phyloP scores from a whole-genome alignment of 2,113 vertebrate species.

The Lagopus muta region DNA sequence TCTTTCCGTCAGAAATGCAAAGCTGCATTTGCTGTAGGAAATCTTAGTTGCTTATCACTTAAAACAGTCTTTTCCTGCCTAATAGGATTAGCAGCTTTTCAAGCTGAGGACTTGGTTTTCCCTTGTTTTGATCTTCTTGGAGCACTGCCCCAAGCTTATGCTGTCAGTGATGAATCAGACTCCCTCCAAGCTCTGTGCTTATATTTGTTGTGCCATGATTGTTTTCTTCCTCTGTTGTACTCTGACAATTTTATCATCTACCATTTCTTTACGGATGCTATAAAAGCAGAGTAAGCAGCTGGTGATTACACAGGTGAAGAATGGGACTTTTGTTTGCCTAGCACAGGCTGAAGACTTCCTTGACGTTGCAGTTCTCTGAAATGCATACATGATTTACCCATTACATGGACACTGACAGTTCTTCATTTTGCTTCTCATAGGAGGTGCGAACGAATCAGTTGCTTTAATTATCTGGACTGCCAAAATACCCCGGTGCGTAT shows the following conservation, averaged over 20 bases:
- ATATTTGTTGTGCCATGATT: not conserved
- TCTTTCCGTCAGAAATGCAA: not conserved
- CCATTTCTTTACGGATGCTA: not conserved
- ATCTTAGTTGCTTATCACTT: not conserved
- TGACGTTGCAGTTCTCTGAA: not conserved
- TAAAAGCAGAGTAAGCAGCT: not conserved
- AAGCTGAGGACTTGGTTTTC: not conserved
- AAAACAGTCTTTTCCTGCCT: not conserved
- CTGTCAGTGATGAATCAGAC: not conserved
- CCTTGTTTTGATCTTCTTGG: not conserved
- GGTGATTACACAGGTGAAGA: not conserved
- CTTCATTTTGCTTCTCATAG: slow-evolving; percentile 65
- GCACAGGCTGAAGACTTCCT: not conserved
- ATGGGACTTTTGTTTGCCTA: not conserved
- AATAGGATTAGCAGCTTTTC: not conserved
- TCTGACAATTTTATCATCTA: not conserved
- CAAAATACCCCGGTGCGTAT: slow-evolving; percentile 86
- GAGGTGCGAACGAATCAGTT: slow-evolving; percentile 87
- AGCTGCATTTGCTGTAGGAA: not conserved
- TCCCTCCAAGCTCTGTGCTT: not conserved
- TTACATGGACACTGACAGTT: not conserved
- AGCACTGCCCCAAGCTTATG: not conserved
- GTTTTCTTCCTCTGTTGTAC: not conserved
- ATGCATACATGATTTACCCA: not conserved
- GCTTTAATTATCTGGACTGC: slow-evolving; percentile 87